Conservation (phyloP, 2,888 invertebrate species). For the Lithodes maja region DNA sequence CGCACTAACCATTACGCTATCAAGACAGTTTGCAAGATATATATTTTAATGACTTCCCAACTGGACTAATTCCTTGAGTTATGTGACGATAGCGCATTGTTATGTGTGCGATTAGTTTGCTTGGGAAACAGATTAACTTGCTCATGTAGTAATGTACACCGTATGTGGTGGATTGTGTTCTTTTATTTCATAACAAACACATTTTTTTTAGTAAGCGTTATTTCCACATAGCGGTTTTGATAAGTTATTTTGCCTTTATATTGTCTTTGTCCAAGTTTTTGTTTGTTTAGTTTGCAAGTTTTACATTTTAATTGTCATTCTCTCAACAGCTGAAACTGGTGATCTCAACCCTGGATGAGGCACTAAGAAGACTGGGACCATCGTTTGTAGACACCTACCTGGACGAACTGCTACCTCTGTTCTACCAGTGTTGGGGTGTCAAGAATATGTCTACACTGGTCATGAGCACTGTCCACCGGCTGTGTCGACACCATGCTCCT, state of each 20-base stretch:
- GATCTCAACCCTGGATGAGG: conserved; percentile 33
- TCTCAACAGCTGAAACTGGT: conserved; percentile 27
- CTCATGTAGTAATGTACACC: too few relatives aligned
- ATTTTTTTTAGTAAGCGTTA: too few relatives aligned
- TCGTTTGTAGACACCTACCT: conserved; percentile 33
- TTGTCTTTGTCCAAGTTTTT: too few relatives aligned
- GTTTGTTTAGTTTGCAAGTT: too few relatives aligned
- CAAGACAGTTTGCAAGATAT: not conserved
- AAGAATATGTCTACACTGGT: conserved; percentile 4
- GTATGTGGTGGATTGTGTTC: too few relatives aligned
- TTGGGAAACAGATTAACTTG: too few relatives aligned
- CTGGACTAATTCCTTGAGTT: not conserved
- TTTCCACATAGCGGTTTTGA: too few relatives aligned
- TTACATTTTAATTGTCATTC: too few relatives aligned
- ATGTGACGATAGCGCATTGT: not conserved
- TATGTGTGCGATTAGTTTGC: too few relatives aligned
- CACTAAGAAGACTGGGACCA: conserved; percentile 13
- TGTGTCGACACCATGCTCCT: conserved; percentile 20
- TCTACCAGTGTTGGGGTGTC: conserved; percentile 48
- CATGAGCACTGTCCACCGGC: conserved; percentile 14
- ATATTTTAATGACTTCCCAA: not conserved
- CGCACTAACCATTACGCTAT: too few relatives aligned
- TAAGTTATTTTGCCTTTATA: too few relatives aligned
- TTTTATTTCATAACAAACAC: too few relatives aligned
- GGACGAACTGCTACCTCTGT: conserved; percentile 32